Conservation (phyloP, 37 sponge, comb jelly and placozoan species). For the Spongilla lacustris region DNA sequence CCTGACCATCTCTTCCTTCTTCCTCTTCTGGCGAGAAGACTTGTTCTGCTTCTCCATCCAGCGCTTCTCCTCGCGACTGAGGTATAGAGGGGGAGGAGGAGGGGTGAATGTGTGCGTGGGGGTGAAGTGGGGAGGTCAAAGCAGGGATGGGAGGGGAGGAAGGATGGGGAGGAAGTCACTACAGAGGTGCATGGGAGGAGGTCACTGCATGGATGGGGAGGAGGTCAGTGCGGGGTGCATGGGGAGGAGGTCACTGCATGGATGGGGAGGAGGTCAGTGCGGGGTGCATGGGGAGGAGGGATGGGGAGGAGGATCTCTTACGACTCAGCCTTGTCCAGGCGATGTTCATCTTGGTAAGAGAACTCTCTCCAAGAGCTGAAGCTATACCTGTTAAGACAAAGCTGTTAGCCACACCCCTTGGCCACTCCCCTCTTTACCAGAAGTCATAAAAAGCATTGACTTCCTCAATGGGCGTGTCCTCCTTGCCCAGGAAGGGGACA, state of each 20-base stretch:
- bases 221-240: too few relatives aligned
- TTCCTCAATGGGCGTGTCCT: slow-evolving; percentile 53
- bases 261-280: neutral
- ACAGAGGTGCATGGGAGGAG: neutral
- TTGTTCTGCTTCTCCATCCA: slow-evolving; percentile 98
- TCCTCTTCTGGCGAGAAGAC: slow-evolving; percentile 74
- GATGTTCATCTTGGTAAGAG: slow-evolving; percentile 95
- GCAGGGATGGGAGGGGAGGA: neutral
- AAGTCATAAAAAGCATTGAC: slow-evolving; percentile 88
- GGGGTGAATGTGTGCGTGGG: neutral
- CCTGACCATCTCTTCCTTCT: slow-evolving; percentile 84
- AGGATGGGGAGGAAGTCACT: neutral
- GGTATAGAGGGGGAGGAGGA: neutral
- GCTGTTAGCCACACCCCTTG: too few relatives aligned
- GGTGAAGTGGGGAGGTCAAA: neutral
- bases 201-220: too few relatives aligned
- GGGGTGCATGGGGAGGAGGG: too few relatives aligned
- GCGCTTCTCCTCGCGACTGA: slow-evolving; percentile 91
- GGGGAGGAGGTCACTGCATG: too few relatives aligned
- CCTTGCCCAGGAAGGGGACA: slow-evolving; percentile 83
- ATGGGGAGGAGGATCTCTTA: slow-evolving; percentile 12
- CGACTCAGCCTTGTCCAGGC: slow-evolving; percentile 90
- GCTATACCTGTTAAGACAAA: slow-evolving; percentile 59
- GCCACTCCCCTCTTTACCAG: slow-evolving; percentile 58
- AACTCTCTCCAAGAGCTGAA: slow-evolving; percentile 98